Percentiles rank a stretch among this genome's conserved stretches.
Evolutionary conservation across 2,797 vertebrate genomes (phyloP).

Genomic region (Pyrocephalus nanus): DNA sequence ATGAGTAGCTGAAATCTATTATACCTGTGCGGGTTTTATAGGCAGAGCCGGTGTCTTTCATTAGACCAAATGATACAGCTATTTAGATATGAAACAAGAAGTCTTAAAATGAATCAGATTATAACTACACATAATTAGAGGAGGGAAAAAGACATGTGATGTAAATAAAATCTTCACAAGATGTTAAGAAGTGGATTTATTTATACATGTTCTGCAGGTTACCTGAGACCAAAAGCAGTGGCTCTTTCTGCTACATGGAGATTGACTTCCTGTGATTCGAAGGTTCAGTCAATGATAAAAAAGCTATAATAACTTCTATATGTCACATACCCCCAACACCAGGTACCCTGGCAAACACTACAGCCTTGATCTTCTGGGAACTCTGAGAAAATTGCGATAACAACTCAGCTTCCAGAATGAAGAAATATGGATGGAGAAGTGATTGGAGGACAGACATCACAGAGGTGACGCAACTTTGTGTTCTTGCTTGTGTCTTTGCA

Average conservation of each 20-base stretch:
- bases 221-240: not conserved
- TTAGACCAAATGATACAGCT: not conserved
- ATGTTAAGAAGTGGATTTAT: not conserved
- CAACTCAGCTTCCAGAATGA: not conserved
- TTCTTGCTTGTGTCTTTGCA: not conserved
- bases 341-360: not conserved
- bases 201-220: not conserved
- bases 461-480: not conserved
- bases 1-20: not conserved
- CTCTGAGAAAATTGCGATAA: not conserved
- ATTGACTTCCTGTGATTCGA: not conserved
- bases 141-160: not conserved
- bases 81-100: not conserved
- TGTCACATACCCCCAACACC: not conserved
- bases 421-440: not conserved
- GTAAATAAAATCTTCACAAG: not conserved
- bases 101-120: not conserved
- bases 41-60: not conserved
- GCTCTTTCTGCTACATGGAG: not conserved
- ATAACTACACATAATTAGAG: not conserved
- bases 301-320: not conserved
- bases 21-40: not conserved
- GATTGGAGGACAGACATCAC: not conserved
- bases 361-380: not conserved
- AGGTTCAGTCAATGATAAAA: not conserved